Percentiles rank a stretch among this genome's conserved stretches.
phyloP scores from a whole-genome alignment of 2,797 vertebrate genomes.

The Phaenicophaeus curvirostris region DNA sequence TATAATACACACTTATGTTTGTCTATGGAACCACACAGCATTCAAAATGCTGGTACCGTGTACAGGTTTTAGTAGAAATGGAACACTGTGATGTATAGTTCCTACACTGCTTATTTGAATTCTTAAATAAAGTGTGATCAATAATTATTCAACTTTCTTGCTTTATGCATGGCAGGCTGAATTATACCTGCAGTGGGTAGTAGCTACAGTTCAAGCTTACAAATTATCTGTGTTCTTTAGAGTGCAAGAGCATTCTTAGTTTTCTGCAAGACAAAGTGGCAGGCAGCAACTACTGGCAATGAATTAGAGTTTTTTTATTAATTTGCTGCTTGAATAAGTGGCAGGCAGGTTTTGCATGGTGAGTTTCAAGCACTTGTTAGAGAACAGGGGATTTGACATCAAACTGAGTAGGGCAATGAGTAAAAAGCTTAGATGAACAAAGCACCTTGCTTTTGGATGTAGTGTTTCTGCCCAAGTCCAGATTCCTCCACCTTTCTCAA shows the following conservation, averaged over 20 bases:
- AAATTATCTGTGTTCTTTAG: background rate
- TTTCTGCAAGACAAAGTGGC: background rate
- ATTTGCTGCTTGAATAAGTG: background rate
- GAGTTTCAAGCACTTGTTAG: background rate
- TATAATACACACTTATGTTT: background rate
- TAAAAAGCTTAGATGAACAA: background rate
- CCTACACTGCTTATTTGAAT: background rate
- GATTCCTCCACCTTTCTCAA: background rate
- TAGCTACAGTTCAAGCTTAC: slow-evolving; percentile 33
- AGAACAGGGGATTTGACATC: accelerated
- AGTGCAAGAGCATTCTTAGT: background rate
- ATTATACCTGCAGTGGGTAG: slow-evolving; percentile 17
- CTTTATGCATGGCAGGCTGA: slow-evolving; percentile 38
- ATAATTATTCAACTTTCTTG: slow-evolving; percentile 49
- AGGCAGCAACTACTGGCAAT: background rate
- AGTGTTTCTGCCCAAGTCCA: background rate
- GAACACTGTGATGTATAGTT: background rate
- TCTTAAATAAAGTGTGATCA: background rate
- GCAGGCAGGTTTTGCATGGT: background rate
- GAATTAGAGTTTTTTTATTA: background rate
- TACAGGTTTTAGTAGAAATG: background rate
- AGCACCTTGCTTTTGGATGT: background rate
- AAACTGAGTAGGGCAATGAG: background rate
- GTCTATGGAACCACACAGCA: background rate
- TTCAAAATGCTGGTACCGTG: background rate